These are phyloP conservation scores for Otus scops DNA, from an alignment of 2,797 vertebrate genomes.

Conservation along the genomic window DNA sequence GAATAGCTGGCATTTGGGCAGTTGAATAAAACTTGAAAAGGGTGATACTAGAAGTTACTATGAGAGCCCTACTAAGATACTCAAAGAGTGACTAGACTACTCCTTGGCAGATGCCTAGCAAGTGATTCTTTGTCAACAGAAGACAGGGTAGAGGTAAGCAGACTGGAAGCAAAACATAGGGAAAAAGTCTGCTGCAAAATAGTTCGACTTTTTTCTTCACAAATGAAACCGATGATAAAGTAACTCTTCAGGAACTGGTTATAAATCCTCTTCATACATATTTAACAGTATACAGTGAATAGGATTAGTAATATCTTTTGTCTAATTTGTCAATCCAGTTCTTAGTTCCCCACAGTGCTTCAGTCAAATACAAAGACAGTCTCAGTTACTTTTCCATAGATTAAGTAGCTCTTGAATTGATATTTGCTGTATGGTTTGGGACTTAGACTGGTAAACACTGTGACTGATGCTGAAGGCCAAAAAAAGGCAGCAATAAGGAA, in stretches of 20 bases:
- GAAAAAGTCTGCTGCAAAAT: slow-evolving; percentile 14
- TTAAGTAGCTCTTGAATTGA: slow-evolving; percentile 65
- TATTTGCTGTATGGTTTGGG: slow-evolving; percentile 68
- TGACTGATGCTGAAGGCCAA: slow-evolving; percentile 49
- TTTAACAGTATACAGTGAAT: slow-evolving; percentile 66
- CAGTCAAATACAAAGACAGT: slow-evolving; percentile 63
- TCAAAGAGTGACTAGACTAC: not conserved
- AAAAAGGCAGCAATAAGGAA: slow-evolving; percentile 51
- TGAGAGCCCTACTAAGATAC: not conserved
- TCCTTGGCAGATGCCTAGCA: not conserved
- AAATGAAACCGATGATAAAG: slow-evolving; percentile 59
- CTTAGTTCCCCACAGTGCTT: slow-evolving; percentile 58
- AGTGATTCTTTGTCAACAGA: slow-evolving; percentile 4
- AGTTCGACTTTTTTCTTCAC: slow-evolving; percentile 26
- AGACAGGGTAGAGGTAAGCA: not conserved
- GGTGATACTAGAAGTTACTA: not conserved
- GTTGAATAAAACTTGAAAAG: slow-evolving; percentile 9
- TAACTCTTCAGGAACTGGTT: slow-evolving; percentile 68
- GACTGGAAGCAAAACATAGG: not conserved
- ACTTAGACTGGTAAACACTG: slow-evolving; percentile 66
- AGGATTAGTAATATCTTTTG: slow-evolving; percentile 68
- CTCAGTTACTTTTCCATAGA: slow-evolving; percentile 66
- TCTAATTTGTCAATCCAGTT: slow-evolving; percentile 64
- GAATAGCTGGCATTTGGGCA: slow-evolving; percentile 36
- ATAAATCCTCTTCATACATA: slow-evolving; percentile 65